Base-by-base conservation (phyloP, 2,113 vertebrate genomes). In the Hepsetus odoe region DNA sequence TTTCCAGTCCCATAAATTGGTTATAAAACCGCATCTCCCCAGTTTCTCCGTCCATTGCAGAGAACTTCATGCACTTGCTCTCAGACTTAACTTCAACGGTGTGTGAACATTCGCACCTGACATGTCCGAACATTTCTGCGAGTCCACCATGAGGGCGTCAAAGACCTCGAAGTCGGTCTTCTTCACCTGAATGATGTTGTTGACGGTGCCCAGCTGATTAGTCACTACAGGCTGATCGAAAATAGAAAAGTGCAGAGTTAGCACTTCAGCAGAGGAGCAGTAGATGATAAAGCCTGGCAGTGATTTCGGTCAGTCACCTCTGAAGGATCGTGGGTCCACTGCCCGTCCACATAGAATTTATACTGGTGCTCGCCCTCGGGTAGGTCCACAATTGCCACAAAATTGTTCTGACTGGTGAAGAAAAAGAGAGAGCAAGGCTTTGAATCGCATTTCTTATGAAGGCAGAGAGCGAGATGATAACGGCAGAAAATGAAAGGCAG, bases 111-210 rank as follows among this genome's bases (percentile, higher is more conserved):
- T 38, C 86, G 84, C 22, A 98, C 98, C 98, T 86, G 98, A 98
- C 90, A 96, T 81, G 56, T 99, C 98, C 0, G 98, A 99, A 86
- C 94, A 95, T 81, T 99, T 98, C 28, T 97, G 96, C 1, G 97
- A 99, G 89, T 99, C 98, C 84, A 99, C 98, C 98, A 99, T 97
- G 74, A 99, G 93, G 70, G 98, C 98, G 85, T 99, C 97, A 11
- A 99, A 99, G 53, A 99, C 98, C 92, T 99, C 98, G 87, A 99
- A 99, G 92, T 99, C 98, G 0, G 98, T 98, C 90, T 96, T 97
- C 94, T 96, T 98, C 93, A 99, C 98, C 86, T 98, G 96, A 89
- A 99, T 98, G 84, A 99, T 46, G 67, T 99, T 99, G 91, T 99
- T 99, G 87, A 99, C 88, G 0, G 96, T 98, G 40, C 98, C 97